Percentiles rank a stretch among this genome's conserved stretches.
Evolutionary conservation across 2,888 invertebrate species (phyloP).

Genomic region (Xestia rhomboidea): DNA sequence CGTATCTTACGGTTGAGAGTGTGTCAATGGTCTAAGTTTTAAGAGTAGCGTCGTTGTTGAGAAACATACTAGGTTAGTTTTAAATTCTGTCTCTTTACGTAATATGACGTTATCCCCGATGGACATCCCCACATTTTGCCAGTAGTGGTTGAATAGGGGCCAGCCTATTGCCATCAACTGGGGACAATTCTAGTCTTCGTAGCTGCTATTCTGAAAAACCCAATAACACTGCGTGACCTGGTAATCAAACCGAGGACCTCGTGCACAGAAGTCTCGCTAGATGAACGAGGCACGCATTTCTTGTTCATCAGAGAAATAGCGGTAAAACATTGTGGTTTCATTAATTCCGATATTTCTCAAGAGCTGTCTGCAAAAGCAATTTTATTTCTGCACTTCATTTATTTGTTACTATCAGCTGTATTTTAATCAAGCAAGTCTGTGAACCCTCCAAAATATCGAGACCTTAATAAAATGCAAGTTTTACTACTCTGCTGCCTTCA

Average conservation of each 20-base stretch:
- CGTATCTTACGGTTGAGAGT: background rate
- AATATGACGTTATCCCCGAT: background rate
- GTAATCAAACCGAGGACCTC: background rate
- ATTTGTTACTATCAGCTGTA: slow-evolving; percentile 10
- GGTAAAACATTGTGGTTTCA: background rate
- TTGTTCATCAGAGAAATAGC: background rate
- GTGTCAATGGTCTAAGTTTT: slow-evolving; percentile 3
- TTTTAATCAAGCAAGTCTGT: slow-evolving; percentile 49
- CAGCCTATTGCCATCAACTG: background rate
- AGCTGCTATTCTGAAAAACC: background rate
- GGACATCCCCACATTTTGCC: background rate
- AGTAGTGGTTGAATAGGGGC: background rate
- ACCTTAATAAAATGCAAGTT: slow-evolving; percentile 42
- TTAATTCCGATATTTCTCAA: slow-evolving; percentile 4
- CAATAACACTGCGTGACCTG: background rate
- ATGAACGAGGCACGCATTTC: background rate
- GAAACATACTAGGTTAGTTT: background rate
- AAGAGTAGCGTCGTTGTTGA: background rate
- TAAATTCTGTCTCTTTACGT: background rate
- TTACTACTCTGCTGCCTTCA: slow-evolving; percentile 27
- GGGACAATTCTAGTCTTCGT: background rate
- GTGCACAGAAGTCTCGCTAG: background rate
- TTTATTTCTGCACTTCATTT: background rate
- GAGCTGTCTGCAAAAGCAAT: background rate
- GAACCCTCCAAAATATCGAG: slow-evolving; percentile 20